Base-by-base conservation (phyloP, 2,888 invertebrate species). In the Ennomos quercinarius region DNA sequence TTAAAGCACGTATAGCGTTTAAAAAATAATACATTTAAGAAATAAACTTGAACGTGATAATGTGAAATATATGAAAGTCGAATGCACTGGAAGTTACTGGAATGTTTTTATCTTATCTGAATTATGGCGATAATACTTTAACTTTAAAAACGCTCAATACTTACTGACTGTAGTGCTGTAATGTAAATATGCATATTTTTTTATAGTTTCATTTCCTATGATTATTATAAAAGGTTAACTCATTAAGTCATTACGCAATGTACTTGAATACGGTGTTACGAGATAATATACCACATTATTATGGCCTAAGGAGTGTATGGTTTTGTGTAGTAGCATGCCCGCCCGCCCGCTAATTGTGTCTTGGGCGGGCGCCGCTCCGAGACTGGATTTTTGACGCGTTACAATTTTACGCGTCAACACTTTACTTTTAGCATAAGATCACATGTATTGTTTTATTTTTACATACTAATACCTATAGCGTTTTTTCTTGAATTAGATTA, bases 1-100 rank as follows among this genome's bases (percentile, higher is more conserved):
- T 64, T 63, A 63, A 68, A 67, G 71, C 79, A 79, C 79, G 80
- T 79, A 74, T 51, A 52, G 52, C 60, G 46, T 37, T 46, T 44
- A 49, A 54, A 52, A 63, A 39, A 41, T 35, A 10, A 60, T 57
- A 51, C 40, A 45, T 55, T 46, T 55, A 39, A 59, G 51, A 57
- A 61, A 56, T 50, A 54, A 41, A 36, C 48, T 49, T 12, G 45
- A 11, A 65, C 64, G 63, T 63, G 59, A 61, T 57, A 17, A 49
- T 40, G 43, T 54, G 37, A 57, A 53, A 46, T 45, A 57, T 57
- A 48, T 51, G 43, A 59, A 63, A 61, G 48, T 57, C 55, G 48
- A 57, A 43, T 53, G 45, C 41, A 17, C 41, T 27, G 42, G 53
- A 46, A 57, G 17, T 55, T 46, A 49, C 52, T 53, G 52, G 65